Evolutionary conservation across 2,797 vertebrate genomes (phyloP).

Genomic region (Neomorphus geoffroyi): DNA sequence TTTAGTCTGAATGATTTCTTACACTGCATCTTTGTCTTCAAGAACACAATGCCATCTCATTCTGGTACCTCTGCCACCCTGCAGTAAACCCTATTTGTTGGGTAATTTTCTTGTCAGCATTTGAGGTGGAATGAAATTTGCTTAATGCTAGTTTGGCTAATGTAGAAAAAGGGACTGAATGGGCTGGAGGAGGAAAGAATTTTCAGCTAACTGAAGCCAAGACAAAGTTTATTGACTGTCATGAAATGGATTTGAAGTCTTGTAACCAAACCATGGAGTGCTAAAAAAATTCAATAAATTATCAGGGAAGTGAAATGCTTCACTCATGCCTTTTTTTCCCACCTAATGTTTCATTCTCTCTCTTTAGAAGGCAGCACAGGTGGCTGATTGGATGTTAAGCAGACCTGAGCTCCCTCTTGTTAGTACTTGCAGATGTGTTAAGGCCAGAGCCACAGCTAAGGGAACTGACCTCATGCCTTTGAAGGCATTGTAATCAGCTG

Average conservation of each 20-base stretch:
- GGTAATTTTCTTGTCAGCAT: constrained; percentile 13
- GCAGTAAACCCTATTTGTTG: neutral
- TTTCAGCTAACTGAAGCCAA: neutral
- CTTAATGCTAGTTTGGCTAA: neutral
- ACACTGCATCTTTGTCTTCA: neutral
- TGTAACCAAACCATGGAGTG: constrained; percentile 19
- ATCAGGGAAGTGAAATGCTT: neutral
- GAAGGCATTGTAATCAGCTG: constrained; percentile 29
- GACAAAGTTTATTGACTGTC: neutral
- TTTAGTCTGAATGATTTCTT: neutral
- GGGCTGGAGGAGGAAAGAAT: neutral
- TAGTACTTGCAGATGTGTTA: constrained; percentile 42
- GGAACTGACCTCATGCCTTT: constrained; percentile 47
- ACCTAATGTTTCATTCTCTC: neutral
- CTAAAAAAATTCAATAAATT: neutral
- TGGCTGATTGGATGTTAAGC: constrained; percentile 23
- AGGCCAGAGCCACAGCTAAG: constrained; percentile 45
- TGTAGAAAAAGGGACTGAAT: neutral
- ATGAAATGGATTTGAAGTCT: neutral
- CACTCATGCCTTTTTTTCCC: neutral
- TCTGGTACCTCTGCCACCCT: neutral
- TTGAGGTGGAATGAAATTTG: neutral
- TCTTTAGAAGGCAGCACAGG: constrained; percentile 18
- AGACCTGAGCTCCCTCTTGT: constrained; percentile 43
- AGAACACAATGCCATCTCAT: neutral